phyloP scores from a whole-genome alignment of 2,888 invertebrate species.

The Andrena trimmerana region DNA sequence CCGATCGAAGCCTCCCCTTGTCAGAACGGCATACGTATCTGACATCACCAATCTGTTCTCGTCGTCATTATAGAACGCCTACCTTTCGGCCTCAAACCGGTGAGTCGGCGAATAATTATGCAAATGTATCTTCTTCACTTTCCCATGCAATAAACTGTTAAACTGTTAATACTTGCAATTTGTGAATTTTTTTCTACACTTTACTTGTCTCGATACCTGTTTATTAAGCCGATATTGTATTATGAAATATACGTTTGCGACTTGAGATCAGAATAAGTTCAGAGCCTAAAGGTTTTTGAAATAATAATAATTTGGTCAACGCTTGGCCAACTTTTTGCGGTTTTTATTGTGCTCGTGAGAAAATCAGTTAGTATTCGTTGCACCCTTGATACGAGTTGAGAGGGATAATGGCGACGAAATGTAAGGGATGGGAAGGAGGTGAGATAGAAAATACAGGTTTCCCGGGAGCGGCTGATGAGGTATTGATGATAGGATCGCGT shows the following conservation, averaged over 20 bases:
- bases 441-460: conserved; percentile 81
- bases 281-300: no score
- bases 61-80: background rate
- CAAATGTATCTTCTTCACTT: background rate
- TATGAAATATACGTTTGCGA: no score
- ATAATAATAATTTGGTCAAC: no score
- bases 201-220: no score
- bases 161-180: no score
- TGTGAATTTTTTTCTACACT: no score
- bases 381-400: conserved; percentile 46
- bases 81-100: background rate
- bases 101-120: background rate
- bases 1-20: background rate
- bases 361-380: conserved; percentile 72
- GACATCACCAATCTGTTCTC: conserved; percentile 25
- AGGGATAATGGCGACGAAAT: conserved; percentile 45
- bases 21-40: conserved; percentile 31
- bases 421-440: conserved; percentile 34
- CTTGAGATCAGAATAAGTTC: no score
- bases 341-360: conserved; percentile 56
- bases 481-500: conserved; percentile 88
- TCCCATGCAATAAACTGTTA: background rate
- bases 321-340: conserved; percentile 45
- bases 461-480: conserved; percentile 86
- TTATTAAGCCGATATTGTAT: no score